These are phyloP conservation scores for Lichenostomus cassidix DNA, from an alignment of 2,113 vertebrate species.

Conservation along the genomic window DNA sequence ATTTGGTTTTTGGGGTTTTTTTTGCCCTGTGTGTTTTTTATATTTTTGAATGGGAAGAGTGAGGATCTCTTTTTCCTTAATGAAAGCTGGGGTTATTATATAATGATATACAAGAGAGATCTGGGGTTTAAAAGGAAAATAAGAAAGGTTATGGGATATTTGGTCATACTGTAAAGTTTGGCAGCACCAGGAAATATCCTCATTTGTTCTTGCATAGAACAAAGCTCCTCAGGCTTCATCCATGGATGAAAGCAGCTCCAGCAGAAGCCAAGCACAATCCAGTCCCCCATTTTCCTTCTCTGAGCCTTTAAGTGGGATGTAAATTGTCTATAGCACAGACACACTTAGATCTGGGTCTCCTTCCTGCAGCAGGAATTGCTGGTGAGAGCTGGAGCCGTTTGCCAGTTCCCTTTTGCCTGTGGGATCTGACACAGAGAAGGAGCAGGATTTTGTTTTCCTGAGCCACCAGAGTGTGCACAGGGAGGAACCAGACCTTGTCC, in stretches of 20 bases:
- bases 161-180: background rate
- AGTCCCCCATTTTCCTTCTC: background rate
- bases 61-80: background rate
- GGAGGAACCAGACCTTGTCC: conserved; percentile 17
- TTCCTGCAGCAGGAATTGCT: background rate
- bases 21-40: background rate
- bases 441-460: background rate
- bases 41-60: background rate
- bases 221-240: background rate
- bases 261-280: background rate
- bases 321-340: background rate
- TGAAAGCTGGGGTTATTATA: background rate
- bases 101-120: background rate
- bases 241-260: background rate
- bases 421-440: background rate
- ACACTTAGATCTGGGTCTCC: background rate
- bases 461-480: background rate
- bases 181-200: background rate
- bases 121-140: background rate
- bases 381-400: background rate
- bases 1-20: background rate
- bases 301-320: background rate
- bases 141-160: background rate
- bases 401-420: background rate
- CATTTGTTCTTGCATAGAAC: background rate